Conservation (phyloP, 2,888 invertebrate species). For the Cerastoderma edule region DNA sequence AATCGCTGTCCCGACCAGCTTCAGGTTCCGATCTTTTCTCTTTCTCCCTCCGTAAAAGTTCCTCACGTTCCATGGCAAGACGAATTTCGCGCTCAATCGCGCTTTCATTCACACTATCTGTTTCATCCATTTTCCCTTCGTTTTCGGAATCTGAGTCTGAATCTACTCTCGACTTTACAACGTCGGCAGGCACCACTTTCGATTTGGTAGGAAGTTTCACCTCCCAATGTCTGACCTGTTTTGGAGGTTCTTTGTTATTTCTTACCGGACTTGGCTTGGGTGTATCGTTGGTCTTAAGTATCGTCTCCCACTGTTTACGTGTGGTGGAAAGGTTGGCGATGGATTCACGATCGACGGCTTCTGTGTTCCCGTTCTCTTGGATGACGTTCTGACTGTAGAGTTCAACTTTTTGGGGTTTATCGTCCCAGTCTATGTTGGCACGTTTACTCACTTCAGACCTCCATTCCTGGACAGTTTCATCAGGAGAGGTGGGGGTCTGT, state of each 20-base stretch:
- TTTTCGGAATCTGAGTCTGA: conserved; percentile 53
- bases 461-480: conserved; percentile 53
- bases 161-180: conserved; percentile 37
- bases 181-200: conserved; percentile 52
- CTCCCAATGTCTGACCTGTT: conserved; percentile 71
- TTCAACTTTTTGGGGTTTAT: conserved; percentile 68
- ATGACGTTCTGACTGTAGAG: conserved; percentile 77
- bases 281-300: conserved; percentile 36
- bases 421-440: conserved; percentile 61
- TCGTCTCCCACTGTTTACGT: conserved; percentile 75
- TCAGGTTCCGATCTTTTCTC: conserved; percentile 66
- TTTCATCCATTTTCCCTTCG: conserved; percentile 60
- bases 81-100: conserved; percentile 81
- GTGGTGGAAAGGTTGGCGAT: conserved; percentile 76
- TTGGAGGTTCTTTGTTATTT: conserved; percentile 33
- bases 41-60: conserved; percentile 73
- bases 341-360: conserved; percentile 74
- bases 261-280: conserved; percentile 22
- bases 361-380: conserved; percentile 72
- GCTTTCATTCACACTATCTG: conserved; percentile 72
- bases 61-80: conserved; percentile 78
- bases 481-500: conserved; percentile 21
- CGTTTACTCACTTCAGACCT: conserved; percentile 56
- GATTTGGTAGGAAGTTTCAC: conserved; percentile 66
- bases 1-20: conserved; percentile 57